Evolutionary conservation across 2,113 vertebrate species (phyloP).

Genomic region (Boleophthalmus pectinirostris): DNA sequence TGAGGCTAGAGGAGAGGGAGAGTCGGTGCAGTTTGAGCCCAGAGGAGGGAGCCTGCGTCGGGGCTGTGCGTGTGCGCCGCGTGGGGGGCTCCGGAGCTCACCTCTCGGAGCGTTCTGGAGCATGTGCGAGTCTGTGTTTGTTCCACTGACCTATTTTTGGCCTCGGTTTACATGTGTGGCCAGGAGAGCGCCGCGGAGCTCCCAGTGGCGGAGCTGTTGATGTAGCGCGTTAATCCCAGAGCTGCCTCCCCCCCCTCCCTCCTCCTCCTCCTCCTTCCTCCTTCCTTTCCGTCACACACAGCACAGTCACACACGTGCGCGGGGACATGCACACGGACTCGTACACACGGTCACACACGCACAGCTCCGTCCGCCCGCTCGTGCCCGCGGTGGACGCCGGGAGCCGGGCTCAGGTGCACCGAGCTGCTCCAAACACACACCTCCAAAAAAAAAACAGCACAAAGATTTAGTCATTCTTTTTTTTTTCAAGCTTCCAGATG

Average conservation of each 20-base stretch:
- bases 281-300: constrained; percentile 38
- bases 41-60: constrained; percentile 21
- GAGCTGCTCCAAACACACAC: background rate
- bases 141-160: constrained; percentile 83
- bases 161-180: constrained; percentile 66
- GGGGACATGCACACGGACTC: background rate
- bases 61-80: constrained; percentile 20
- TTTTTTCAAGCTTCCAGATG: too few species aligned
- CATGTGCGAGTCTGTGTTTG: constrained; percentile 65
- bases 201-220: constrained; percentile 68
- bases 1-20: constrained; percentile 38
- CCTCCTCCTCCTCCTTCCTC: too few species aligned
- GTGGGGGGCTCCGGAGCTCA: constrained; percentile 39
- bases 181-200: constrained; percentile 66
- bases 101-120: constrained; percentile 63
- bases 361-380: constrained; percentile 2
- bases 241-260: constrained; percentile 51
- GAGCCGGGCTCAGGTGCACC: constrained; percentile 1
- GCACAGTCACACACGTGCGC: constrained; percentile 32
- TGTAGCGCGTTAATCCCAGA: constrained; percentile 72
- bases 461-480: too few species aligned
- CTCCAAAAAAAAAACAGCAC: too few species aligned
- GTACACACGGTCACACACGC: too few species aligned
- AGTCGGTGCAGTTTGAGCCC: too few species aligned
- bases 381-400: constrained; percentile 35